Evolutionary conservation across 2,888 invertebrate genomes (phyloP).

Genomic region (Hypena proboscidalis): DNA sequence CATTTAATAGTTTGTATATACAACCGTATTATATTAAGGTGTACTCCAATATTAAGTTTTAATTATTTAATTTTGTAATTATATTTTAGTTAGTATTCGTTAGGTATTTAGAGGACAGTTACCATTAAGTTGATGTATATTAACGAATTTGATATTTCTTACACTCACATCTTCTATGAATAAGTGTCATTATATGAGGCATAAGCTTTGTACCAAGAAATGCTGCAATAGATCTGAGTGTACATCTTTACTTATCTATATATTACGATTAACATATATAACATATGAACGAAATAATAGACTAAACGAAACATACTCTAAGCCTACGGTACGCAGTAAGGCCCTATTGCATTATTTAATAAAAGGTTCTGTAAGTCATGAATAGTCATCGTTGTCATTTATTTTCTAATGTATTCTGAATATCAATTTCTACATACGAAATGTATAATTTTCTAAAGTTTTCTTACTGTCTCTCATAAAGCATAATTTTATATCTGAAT

Average conservation of each 20-base stretch:
- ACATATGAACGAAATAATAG: conserved; percentile 24
- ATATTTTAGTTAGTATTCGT: conserved; percentile 22
- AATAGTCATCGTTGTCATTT: conserved; percentile 4
- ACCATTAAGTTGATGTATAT: conserved; percentile 35
- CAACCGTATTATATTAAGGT: conserved; percentile 31
- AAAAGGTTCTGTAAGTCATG: conserved; percentile 19
- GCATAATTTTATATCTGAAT: neutral
- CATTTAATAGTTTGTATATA: conserved; percentile 58
- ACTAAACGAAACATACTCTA: conserved; percentile 22
- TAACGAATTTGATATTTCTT: conserved; percentile 9
- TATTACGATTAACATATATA: conserved; percentile 3
- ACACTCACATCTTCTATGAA: conserved; percentile 6
- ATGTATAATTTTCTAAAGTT: conserved; percentile 3
- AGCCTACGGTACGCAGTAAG: conserved; percentile 30
- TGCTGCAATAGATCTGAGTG: conserved; percentile 1
- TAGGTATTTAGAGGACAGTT: conserved; percentile 29
- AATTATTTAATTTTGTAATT: conserved; percentile 25
- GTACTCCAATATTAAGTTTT: conserved; percentile 29
- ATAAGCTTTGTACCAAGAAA: neutral
- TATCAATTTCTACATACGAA: neutral
- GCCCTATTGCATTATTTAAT: conserved; percentile 37
- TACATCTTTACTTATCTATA: neutral
- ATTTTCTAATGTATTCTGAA: neutral
- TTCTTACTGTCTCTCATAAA: neutral
- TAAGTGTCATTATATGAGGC: neutral